These are phyloP conservation scores for Melipona beecheii DNA, from an alignment of 2,888 invertebrate species.

Conservation along the genomic window DNA sequence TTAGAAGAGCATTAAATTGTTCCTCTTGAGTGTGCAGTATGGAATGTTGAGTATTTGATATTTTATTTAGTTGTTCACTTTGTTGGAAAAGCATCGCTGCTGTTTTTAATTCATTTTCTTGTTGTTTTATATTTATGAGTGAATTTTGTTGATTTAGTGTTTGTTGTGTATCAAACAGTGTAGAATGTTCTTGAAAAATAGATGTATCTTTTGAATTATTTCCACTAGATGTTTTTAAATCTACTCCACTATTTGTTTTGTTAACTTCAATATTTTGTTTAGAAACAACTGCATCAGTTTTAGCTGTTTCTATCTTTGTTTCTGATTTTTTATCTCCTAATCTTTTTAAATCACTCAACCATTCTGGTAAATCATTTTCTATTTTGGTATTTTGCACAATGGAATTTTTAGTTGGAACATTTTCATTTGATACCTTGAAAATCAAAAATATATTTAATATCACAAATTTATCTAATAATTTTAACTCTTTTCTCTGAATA, in stretches of 20 bases:
- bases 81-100: constrained; percentile 76
- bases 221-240: constrained; percentile 7
- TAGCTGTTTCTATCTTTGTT: constrained; percentile 34
- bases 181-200: constrained; percentile 57
- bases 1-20: constrained; percentile 77
- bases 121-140: constrained; percentile 78
- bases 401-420: constrained; percentile 23
- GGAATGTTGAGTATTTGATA: constrained; percentile 73
- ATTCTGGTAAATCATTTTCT: constrained; percentile 78
- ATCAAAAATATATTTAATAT: constrained; percentile 7
- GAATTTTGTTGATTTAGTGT: constrained; percentile 75
- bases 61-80: constrained; percentile 74
- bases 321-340: constrained; percentile 58
- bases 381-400: constrained; percentile 14
- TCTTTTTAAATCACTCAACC: constrained; percentile 76
- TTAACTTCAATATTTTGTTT: constrained; percentile 30
- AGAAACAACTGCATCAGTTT: constrained; percentile 3
- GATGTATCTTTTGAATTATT: constrained; percentile 20
- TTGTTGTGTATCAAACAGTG: constrained; percentile 71
- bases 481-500: background rate
- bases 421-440: constrained; percentile 47
- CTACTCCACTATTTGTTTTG: background rate
- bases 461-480: background rate
- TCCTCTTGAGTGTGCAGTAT: constrained; percentile 76
- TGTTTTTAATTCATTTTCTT: constrained; percentile 77